Conservation (phyloP, 2,888 invertebrate genomes). For the Agonopterix subpropinquella region DNA sequence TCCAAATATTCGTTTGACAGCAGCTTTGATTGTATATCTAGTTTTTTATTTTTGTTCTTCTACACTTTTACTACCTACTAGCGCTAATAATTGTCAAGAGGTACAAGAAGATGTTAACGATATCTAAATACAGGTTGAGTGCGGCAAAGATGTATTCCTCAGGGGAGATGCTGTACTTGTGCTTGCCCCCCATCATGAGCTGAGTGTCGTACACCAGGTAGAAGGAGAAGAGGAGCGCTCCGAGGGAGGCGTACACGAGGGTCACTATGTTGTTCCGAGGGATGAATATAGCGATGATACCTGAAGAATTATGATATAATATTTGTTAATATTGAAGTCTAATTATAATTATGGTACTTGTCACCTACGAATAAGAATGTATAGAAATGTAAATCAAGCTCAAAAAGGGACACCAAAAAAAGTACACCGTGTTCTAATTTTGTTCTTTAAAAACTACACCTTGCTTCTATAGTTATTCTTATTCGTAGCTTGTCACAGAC, state of each 20-base stretch:
- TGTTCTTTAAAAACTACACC: no score
- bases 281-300: conserved; percentile 81
- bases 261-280: conserved; percentile 74
- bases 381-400: no score
- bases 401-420: no score
- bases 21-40: no score
- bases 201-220: conserved; percentile 96
- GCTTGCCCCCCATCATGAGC: conserved; percentile 92
- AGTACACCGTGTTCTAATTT: no score
- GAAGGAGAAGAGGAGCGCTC: conserved; percentile 91
- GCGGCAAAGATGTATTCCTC: conserved; percentile 97
- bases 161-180: conserved; percentile 92
- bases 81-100: conserved; percentile 86
- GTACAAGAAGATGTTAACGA: conserved; percentile 92
- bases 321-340: no score
- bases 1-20: no score
- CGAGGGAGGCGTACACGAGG: conserved; percentile 89
- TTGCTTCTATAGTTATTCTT: no score
- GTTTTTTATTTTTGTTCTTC: no score
- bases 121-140: conserved; percentile 91
- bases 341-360: no score
- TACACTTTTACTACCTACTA: conserved; percentile 35
- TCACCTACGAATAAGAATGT: no score
- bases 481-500: no score
- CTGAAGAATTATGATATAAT: conserved; percentile 37